Conservation (phyloP, 2,888 invertebrate genomes). For the Lasioglossum pauxillum region DNA sequence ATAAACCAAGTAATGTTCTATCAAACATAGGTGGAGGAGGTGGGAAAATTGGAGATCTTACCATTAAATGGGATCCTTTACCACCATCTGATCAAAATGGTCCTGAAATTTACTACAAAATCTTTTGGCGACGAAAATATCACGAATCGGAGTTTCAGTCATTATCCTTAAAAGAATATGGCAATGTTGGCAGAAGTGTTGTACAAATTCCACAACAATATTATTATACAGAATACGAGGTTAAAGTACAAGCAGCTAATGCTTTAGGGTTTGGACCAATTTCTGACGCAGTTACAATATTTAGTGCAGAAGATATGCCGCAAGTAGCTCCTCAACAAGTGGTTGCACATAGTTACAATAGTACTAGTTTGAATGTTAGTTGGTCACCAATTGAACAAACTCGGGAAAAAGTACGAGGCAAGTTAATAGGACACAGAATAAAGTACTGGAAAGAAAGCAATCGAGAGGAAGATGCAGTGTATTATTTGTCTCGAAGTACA, state of each 20-base stretch:
- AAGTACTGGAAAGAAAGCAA: constrained; percentile 95
- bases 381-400: constrained; percentile 95
- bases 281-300: constrained; percentile 90
- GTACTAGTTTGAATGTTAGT: constrained; percentile 95
- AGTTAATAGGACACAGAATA: constrained; percentile 96
- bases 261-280: constrained; percentile 93
- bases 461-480: constrained; percentile 91
- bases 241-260: constrained; percentile 94
- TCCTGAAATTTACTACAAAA: constrained; percentile 94
- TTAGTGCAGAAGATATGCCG: constrained; percentile 96
- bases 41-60: constrained; percentile 97
- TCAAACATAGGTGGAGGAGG: constrained; percentile 95
- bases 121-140: constrained; percentile 93
- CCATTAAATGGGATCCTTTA: constrained; percentile 95
- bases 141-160: constrained; percentile 92
- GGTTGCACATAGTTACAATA: constrained; percentile 92
- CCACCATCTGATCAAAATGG: constrained; percentile 93
- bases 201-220: constrained; percentile 90
- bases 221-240: constrained; percentile 93
- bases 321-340: constrained; percentile 93
- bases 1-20: constrained; percentile 92
- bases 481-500: constrained; percentile 93
- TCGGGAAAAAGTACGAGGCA: constrained; percentile 93
- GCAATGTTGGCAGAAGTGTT: constrained; percentile 92
- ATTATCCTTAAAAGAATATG: constrained; percentile 88